phyloP scores from a whole-genome alignment of 1,140 invertebrate genomes.

The Scaptomyza graminum region DNA sequence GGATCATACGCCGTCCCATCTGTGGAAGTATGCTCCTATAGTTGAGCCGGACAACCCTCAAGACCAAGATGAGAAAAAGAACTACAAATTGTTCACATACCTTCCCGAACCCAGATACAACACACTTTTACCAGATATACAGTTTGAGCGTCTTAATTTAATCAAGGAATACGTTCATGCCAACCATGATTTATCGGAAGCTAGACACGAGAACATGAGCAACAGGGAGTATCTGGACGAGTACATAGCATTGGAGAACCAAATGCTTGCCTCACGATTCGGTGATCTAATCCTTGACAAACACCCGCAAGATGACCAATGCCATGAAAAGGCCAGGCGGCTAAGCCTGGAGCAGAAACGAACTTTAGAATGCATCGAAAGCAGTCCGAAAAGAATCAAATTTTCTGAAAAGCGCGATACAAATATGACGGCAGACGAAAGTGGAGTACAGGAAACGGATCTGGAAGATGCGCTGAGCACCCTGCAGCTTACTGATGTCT shows the following conservation, averaged over 20 bases:
- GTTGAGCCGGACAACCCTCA: slow-evolving; percentile 69
- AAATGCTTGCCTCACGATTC: slow-evolving; percentile 68
- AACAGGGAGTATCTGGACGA: slow-evolving; percentile 66
- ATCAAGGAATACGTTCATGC: slow-evolving; percentile 74
- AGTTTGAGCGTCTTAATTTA: slow-evolving; percentile 70
- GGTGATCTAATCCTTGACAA: slow-evolving; percentile 37
- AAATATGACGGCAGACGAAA: slow-evolving; percentile 7
- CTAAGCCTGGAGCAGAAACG: slow-evolving; percentile 25
- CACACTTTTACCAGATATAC: slow-evolving; percentile 74
- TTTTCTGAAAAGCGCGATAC: background rate
- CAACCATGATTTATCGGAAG: slow-evolving; percentile 49
- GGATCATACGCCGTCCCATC: slow-evolving; percentile 66
- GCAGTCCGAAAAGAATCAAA: slow-evolving; percentile 7
- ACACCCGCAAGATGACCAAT: background rate
- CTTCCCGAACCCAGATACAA: slow-evolving; percentile 79
- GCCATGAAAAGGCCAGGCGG: background rate
- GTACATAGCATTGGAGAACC: slow-evolving; percentile 70
- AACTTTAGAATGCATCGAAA: background rate
- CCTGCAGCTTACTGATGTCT: background rate
- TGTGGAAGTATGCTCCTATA: slow-evolving; percentile 64
- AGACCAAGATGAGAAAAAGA: slow-evolving; percentile 74
- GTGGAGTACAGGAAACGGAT: slow-evolving; percentile 32
- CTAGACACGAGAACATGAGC: slow-evolving; percentile 46
- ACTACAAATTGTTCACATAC: slow-evolving; percentile 78
- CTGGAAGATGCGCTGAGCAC: slow-evolving; percentile 26